Base-by-base conservation (phyloP, 2,797 vertebrate genomes). In the Clarias platycephalus region DNA sequence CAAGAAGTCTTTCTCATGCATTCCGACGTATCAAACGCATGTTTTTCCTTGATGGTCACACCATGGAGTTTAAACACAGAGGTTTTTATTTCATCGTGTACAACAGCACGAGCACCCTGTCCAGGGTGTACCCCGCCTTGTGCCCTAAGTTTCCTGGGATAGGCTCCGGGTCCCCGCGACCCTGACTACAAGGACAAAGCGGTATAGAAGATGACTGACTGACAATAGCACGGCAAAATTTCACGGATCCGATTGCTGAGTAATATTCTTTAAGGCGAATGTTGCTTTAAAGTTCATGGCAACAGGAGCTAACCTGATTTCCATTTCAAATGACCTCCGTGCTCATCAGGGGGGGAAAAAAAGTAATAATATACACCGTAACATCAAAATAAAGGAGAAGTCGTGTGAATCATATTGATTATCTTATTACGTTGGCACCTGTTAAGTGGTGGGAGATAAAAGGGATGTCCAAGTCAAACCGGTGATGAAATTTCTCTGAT, bases 1-100 rank as follows among this genome's bases (percentile, higher is more conserved):
- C 31, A 60, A 58, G 44, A 34, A 37, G 0, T 34, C n/a, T 60
- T 77, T 85, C 79, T 68, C 80, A 76, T 60, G 49, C 49, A 81
- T 76, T 82, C 72, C 55, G 4, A 28, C 80, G 16, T 57, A 70
- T 58, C 80, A 16, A 22, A 26, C 44, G 1, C 49, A 81, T 66
- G 55, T 57, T 80, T 68, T 68, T 81, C 49, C 31, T 3, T 1
- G 13, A 37, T 24, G 57, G 80, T 81, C 80, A 57, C n/a, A 24
- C 64, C 1, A 12, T 13, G 5, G 9, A 44, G 63, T 22, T 13
- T 34, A 34, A 81, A 70, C 34, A 64, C 60, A 64, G 12, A 10
- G 12, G 34, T 18, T 79, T 78, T 79, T 40, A 8, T 64, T 53
- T 28, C 9, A 28, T 10, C 8, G 49, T 20, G 20, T 63, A 10